Conservation (phyloP, 2,888 invertebrate species). For the Hypena proboscidalis region DNA sequence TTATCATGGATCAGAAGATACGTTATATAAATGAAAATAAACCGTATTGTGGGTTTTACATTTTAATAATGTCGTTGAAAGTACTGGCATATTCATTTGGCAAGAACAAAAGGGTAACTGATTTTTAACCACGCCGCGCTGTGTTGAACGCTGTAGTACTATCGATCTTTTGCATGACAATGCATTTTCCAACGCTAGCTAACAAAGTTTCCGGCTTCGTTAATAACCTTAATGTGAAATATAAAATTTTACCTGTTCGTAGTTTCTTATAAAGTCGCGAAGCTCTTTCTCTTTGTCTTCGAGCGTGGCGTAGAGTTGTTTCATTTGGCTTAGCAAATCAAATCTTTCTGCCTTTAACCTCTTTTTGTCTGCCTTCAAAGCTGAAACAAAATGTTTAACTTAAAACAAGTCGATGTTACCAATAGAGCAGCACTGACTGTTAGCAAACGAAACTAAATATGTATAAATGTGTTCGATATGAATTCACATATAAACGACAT, state of each 20-base stretch:
- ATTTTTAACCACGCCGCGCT: conserved; percentile 19
- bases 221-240: conserved; percentile 6
- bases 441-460: neutral
- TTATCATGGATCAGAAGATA: conserved; percentile 28
- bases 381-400: conserved; percentile 71
- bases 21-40: conserved; percentile 30
- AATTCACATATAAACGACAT: conserved; percentile 24
- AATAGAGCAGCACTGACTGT: conserved; percentile 3
- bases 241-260: conserved; percentile 89
- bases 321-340: conserved; percentile 97
- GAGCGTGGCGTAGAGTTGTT: conserved; percentile 95
- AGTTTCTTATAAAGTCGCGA: conserved; percentile 96
- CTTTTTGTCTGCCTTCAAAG: conserved; percentile 95
- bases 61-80: conserved; percentile 24
- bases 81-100: conserved; percentile 20
- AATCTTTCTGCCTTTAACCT: conserved; percentile 96
- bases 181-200: conserved; percentile 15
- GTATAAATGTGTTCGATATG: conserved; percentile 15
- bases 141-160: conserved; percentile 9
- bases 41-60: conserved; percentile 23
- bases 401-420: conserved; percentile 17
- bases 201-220: conserved; percentile 17
- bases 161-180: conserved; percentile 23
- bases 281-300: conserved; percentile 98
- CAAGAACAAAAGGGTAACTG: conserved; percentile 15